These are phyloP conservation scores for Chaenodraco wilsoni DNA, from an alignment of 2,797 vertebrate species.

Conservation along the genomic window DNA sequence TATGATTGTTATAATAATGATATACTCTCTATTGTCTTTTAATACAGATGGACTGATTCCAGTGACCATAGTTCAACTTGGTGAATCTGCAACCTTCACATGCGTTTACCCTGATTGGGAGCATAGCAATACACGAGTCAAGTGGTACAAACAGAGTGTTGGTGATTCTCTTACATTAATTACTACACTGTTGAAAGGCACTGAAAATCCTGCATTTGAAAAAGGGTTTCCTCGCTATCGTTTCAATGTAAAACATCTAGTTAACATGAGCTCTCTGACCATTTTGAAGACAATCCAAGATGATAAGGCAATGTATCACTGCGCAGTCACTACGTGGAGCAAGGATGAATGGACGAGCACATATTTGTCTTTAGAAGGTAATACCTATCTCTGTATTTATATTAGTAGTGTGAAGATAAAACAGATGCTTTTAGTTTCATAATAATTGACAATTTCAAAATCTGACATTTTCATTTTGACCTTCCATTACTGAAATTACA, in stretches of 20 bases:
- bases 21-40: constrained; percentile 1
- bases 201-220: constrained; percentile 1
- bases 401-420: background rate
- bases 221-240: constrained; percentile 17
- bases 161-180: constrained; percentile 41
- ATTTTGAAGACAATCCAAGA: constrained; percentile 35
- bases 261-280: constrained; percentile 27
- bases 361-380: constrained; percentile 52
- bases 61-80: constrained; percentile 8
- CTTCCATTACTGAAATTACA: background rate
- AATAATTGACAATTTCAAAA: too few relatives aligned
- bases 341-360: constrained; percentile 37
- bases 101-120: constrained; percentile 11
- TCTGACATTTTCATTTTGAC: background rate
- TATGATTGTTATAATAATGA: background rate
- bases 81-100: constrained; percentile 35
- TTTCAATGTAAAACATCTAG: constrained; percentile 3
- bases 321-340: constrained; percentile 30
- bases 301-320: constrained; percentile 59
- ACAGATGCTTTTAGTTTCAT: background rate
- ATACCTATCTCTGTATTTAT: background rate
- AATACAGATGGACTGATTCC: constrained; percentile 37
- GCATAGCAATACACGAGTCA: constrained; percentile 27
- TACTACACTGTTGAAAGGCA: constrained; percentile 2
- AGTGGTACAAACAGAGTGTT: constrained; percentile 58